phyloP scores from a whole-genome alignment of 1,140 invertebrate genomes.

The Elymnias hypermnestra region DNA sequence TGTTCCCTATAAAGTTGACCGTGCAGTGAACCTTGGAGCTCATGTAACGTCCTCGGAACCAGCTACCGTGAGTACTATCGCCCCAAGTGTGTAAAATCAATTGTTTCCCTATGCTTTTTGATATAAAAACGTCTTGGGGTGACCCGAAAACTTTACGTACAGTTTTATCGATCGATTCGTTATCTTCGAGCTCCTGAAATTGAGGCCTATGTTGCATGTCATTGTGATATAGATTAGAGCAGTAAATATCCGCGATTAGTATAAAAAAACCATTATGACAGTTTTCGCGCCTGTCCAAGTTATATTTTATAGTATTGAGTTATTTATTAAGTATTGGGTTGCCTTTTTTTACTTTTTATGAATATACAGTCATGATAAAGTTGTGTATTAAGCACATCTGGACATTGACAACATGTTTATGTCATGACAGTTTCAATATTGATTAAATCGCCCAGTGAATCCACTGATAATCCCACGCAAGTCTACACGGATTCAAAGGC shows the following conservation, averaged over 20 bases:
- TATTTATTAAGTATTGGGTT: too few relatives aligned
- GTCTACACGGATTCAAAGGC: too few relatives aligned
- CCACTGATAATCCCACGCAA: too few relatives aligned
- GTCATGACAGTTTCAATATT: too few relatives aligned
- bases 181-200: conserved; percentile 35
- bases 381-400: too few relatives aligned
- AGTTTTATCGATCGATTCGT: conserved; percentile 51
- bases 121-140: conserved; percentile 5
- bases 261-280: neutral
- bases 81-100: conserved; percentile 22
- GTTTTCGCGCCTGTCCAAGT: conserved; percentile 31
- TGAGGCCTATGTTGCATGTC: conserved; percentile 33
- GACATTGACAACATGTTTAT: too few relatives aligned
- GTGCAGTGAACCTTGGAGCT: conserved; percentile 46
- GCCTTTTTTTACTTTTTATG: too few relatives aligned
- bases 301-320: too few relatives aligned
- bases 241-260: too few relatives aligned
- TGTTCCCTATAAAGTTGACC: conserved; percentile 31
- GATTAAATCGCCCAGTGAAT: too few relatives aligned
- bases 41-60: conserved; percentile 50
- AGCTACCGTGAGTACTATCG: conserved; percentile 46
- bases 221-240: conserved; percentile 22
- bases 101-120: conserved; percentile 16
- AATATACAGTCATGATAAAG: too few relatives aligned
- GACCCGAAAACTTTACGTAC: conserved; percentile 20